Evolutionary conservation across 2,797 vertebrate species (phyloP).

Genomic region (Sebastes iracundus): DNA sequence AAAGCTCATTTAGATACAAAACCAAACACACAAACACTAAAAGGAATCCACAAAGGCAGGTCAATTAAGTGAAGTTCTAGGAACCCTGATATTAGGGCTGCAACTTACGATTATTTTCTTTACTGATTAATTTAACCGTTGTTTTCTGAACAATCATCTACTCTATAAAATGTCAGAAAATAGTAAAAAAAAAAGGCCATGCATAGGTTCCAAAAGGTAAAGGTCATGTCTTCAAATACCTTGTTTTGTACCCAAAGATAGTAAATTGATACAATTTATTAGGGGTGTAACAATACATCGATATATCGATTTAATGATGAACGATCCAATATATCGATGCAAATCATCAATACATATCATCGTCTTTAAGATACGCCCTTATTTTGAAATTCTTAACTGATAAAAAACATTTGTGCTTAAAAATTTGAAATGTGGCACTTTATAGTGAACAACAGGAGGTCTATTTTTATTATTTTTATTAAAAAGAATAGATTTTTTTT

Average conservation of each 20-base stretch:
- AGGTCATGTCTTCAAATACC: neutral
- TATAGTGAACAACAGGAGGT: too few species aligned
- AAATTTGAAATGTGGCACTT: too few species aligned
- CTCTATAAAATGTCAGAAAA: neutral
- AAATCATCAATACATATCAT: too few species aligned
- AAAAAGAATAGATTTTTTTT: too few species aligned
- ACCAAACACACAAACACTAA: neutral
- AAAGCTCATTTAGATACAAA: neutral
- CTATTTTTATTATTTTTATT: too few species aligned
- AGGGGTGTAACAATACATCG: too few species aligned
- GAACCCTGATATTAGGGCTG: neutral
- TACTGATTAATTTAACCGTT: neutral
- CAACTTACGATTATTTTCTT: neutral
- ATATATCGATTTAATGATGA: too few species aligned
- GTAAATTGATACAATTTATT: neutral
- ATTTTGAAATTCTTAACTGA: too few species aligned
- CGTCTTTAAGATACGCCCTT: too few species aligned
- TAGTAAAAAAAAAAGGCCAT: neutral
- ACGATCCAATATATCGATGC: too few species aligned
- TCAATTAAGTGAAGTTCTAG: neutral
- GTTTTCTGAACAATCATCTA: neutral
- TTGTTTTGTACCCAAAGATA: neutral
- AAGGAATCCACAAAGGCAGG: neutral
- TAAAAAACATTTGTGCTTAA: too few species aligned
- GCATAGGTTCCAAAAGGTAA: neutral